phyloP scores from a whole-genome alignment of 2,113 vertebrate species.

The Festucalex cinctus region DNA sequence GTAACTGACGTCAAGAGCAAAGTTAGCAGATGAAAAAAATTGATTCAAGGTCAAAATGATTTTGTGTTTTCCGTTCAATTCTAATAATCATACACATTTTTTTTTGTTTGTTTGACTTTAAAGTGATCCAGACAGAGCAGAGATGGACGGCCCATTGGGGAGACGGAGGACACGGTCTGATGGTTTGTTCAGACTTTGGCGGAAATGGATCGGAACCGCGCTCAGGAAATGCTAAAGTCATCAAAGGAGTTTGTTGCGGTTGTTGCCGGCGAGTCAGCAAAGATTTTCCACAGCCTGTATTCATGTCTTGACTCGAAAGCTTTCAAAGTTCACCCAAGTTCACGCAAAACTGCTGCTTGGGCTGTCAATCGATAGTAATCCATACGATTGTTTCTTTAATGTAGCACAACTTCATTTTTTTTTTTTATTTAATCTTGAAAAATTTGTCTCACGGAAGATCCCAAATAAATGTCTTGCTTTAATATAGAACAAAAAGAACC shows the following conservation, averaged over 20 bases:
- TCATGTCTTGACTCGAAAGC: neutral
- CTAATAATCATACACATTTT: neutral
- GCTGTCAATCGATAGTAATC: neutral
- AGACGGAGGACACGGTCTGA: neutral
- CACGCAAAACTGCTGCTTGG: neutral
- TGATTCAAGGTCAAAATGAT: neutral
- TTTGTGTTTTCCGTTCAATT: neutral
- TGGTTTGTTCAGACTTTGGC: neutral
- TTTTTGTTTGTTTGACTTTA: neutral
- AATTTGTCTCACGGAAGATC: neutral
- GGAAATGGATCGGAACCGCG: neutral
- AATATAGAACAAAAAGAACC: too few relatives aligned
- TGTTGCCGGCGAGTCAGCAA: neutral
- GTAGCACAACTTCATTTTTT: neutral
- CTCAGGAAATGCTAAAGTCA: slow-evolving; percentile 1
- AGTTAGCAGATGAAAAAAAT: neutral
- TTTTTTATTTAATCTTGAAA: neutral
- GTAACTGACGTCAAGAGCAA: neutral
- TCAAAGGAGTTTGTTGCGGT: neutral
- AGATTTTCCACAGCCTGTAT: neutral
- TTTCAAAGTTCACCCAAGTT: neutral
- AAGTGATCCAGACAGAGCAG: neutral
- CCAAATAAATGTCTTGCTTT: too few relatives aligned
- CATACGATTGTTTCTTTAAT: neutral
- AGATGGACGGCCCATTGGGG: neutral